Conservation (phyloP, 2,797 vertebrate species). For the Argyrosomus regius region DNA sequence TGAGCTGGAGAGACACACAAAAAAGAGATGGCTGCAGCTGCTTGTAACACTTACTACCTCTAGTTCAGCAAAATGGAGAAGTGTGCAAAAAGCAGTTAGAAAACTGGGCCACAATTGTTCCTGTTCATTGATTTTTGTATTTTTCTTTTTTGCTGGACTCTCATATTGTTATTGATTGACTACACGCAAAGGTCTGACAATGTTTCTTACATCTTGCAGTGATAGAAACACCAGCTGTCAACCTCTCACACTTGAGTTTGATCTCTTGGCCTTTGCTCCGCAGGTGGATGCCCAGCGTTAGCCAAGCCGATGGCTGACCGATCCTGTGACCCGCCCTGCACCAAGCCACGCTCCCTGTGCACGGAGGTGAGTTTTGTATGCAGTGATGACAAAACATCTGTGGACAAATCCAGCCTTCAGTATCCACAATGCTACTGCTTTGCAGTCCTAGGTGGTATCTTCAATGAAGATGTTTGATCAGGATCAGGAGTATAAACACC, state of each 20-base stretch:
- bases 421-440: not conserved
- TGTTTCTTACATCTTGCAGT: not conserved
- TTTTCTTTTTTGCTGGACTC: not conserved
- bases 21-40: conserved; percentile 11
- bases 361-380: conserved; percentile 89
- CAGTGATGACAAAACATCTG: not conserved
- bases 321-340: conserved; percentile 94
- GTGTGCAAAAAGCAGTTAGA: conserved; percentile 10
- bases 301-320: conserved; percentile 91
- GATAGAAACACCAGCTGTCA: not conserved
- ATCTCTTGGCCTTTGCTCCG: conserved; percentile 42
- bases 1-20: conserved; percentile 24
- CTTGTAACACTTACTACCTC: conserved; percentile 34
- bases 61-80: conserved; percentile 27
- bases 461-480: not conserved
- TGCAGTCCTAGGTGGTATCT: not conserved
- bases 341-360: conserved; percentile 91
- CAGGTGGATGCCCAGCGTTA: conserved; percentile 92
- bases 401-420: not conserved
- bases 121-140: not conserved
- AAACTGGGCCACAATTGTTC: conserved; percentile 28
- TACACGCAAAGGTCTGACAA: not conserved
- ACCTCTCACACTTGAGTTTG: conserved; percentile 15
- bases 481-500: too few relatives aligned
- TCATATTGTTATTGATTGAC: not conserved